A percentile compares a stretch with the other conserved stretches of the same genome.
phyloP scores from a whole-genome alignment of 2,888 invertebrate genomes.

The Brenthis hecate region DNA sequence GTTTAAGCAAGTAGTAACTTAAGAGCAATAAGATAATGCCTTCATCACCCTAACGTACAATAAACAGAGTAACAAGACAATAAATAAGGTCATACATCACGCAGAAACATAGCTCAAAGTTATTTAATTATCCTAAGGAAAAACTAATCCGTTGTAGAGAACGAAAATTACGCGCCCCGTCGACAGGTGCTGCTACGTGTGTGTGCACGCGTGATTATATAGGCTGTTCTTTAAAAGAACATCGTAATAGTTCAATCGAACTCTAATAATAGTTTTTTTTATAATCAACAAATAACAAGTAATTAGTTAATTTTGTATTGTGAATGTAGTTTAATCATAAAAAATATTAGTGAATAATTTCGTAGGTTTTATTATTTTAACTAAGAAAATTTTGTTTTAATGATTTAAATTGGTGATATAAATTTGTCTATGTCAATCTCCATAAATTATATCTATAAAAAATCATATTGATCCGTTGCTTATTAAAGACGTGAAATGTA shows the following conservation, averaged over 20 bases:
- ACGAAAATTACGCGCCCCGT: slow-evolving; percentile 72
- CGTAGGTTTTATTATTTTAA: too few relatives aligned
- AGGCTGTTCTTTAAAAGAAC: slow-evolving; percentile 48
- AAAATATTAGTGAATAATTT: too few relatives aligned
- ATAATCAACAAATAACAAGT: too few relatives aligned
- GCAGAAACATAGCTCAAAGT: slow-evolving; percentile 76
- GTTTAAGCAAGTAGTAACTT: neutral
- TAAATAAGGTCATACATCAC: slow-evolving; percentile 78
- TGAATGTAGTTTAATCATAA: too few relatives aligned
- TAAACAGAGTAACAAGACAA: slow-evolving; percentile 60
- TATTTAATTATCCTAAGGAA: slow-evolving; percentile 81
- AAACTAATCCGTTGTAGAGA: slow-evolving; percentile 77
- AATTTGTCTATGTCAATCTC: too few relatives aligned
- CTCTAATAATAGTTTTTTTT: too few relatives aligned
- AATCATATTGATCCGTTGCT: too few relatives aligned
- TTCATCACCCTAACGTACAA: slow-evolving; percentile 50
- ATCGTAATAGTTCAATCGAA: neutral
- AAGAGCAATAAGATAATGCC: slow-evolving; percentile 55
- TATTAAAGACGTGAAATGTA: too few relatives aligned
- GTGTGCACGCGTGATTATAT: slow-evolving; percentile 50
- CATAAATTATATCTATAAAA: too few relatives aligned
- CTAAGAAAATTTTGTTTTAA: too few relatives aligned
- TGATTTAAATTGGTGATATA: too few relatives aligned
- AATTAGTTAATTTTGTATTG: neutral
- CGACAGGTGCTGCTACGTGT: slow-evolving; percentile 67